A percentile compares a stretch with the other conserved stretches of the same genome.
Evolutionary conservation across 1,140 invertebrate species (phyloP).

Genomic region (Pteromalus puparum): DNA sequence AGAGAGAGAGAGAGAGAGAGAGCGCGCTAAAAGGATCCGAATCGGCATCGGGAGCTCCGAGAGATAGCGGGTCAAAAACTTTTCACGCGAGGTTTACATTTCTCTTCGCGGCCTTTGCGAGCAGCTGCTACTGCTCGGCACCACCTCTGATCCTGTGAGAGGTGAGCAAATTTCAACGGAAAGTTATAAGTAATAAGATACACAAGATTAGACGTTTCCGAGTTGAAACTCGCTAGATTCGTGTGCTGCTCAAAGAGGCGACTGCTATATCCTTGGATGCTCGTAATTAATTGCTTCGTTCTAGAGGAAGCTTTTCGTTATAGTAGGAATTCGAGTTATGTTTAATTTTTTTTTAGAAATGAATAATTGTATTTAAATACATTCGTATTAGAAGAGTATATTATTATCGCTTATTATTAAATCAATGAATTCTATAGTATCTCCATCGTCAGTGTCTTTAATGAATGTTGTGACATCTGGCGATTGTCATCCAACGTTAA

Average conservation of each 20-base stretch:
- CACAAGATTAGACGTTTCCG: constrained; percentile 32
- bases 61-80: constrained; percentile 1
- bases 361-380: too few relatives aligned
- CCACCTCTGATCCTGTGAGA: not conserved
- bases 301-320: not conserved
- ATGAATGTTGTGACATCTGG: too few relatives aligned
- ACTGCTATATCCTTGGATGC: not conserved
- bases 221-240: not conserved
- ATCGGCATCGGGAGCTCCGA: constrained; percentile 1
- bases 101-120: not conserved
- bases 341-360: too few relatives aligned
- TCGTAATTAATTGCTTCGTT: not conserved
- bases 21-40: constrained; percentile 29
- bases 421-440: too few relatives aligned
- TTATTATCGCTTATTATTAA: too few relatives aligned
- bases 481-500: too few relatives aligned
- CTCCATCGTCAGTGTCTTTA: too few relatives aligned
- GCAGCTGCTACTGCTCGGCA: not conserved
- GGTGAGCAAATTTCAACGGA: not conserved
- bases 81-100: constrained; percentile 39
- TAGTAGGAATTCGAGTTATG: too few relatives aligned
- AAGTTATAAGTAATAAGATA: constrained; percentile 49
- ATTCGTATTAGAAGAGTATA: too few relatives aligned
- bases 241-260: not conserved
- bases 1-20: too few relatives aligned